Evolutionary conservation across 2,888 invertebrate species (phyloP).

Genomic region (Perizoma flavofasciatum): DNA sequence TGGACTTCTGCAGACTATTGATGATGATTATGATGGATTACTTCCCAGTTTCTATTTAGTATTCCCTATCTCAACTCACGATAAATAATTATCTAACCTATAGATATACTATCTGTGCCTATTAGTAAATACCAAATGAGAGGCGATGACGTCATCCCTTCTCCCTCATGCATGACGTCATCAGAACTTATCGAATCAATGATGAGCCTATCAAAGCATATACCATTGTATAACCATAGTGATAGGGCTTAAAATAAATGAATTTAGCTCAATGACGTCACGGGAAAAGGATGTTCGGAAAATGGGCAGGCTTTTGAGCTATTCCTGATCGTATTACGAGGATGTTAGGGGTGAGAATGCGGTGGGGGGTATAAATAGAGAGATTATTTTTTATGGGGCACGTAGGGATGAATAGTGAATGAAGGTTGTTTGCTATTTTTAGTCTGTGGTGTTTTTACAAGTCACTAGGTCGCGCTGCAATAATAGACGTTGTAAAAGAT

Average conservation of each 20-base stretch:
- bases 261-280: slow-evolving; percentile 9
- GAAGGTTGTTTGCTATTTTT: slow-evolving; percentile 9
- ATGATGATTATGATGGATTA: too few relatives aligned
- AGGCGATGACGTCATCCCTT: slow-evolving; percentile 7
- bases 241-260: slow-evolving; percentile 9
- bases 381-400: slow-evolving; percentile 11
- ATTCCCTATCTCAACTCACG: not conserved
- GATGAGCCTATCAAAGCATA: slow-evolving; percentile 2
- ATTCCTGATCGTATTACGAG: slow-evolving; percentile 6
- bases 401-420: slow-evolving; percentile 7
- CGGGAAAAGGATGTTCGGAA: slow-evolving; percentile 3
- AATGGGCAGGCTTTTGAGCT: slow-evolving; percentile 3
- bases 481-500: too few relatives aligned
- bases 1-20: too few relatives aligned
- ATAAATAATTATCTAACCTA: too few relatives aligned
- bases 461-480: too few relatives aligned
- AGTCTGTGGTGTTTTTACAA: not conserved
- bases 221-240: not conserved
- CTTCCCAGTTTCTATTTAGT: not conserved
- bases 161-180: slow-evolving; percentile 10
- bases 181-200: slow-evolving; percentile 8
- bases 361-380: slow-evolving; percentile 4
- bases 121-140: not conserved
- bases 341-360: slow-evolving; percentile 4
- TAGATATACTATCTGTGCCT: too few relatives aligned